A percentile compares a stretch with the other conserved stretches of the same genome.
Evolutionary conservation across 2,888 invertebrate species (phyloP).

Genomic region (Lepetodrilus schrolli): DNA sequence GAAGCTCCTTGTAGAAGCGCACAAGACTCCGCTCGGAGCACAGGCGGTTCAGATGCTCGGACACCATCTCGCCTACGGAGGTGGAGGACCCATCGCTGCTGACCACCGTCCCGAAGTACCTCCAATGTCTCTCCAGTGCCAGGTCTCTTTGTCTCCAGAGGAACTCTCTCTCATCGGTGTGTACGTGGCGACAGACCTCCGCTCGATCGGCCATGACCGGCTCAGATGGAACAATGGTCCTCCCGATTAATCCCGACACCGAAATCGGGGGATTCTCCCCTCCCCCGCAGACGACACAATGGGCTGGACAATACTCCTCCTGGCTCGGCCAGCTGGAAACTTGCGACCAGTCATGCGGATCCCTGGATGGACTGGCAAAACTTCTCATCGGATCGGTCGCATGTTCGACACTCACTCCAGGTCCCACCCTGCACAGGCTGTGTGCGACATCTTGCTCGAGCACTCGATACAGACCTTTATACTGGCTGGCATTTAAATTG

Average conservation of each 20-base stretch:
- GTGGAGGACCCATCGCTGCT: conserved; percentile 8
- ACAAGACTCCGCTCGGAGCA: background rate
- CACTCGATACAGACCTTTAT: background rate
- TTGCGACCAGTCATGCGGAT: conserved; percentile 10
- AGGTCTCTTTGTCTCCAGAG: background rate
- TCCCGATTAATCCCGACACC: conserved; percentile 10
- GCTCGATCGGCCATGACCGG: background rate
- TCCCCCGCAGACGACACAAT: background rate
- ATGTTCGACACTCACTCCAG: background rate
- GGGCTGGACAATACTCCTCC: conserved; percentile 7
- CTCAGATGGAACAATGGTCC: conserved; percentile 6
- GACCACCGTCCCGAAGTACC: background rate
- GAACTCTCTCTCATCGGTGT: no score
- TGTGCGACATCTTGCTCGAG: conserved; percentile 2
- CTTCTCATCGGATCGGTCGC: background rate
- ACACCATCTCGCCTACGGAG: background rate
- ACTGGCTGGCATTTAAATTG: background rate
- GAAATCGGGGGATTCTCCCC: background rate
- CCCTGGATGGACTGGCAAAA: background rate
- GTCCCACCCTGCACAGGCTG: background rate
- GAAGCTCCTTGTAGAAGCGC: background rate
- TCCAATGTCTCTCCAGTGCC: background rate
- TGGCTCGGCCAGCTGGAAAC: background rate
- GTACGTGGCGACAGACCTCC: background rate
- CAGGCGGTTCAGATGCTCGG: background rate